phyloP scores from a whole-genome alignment of 1,140 invertebrate species.

The Lasioglossum albipes region DNA sequence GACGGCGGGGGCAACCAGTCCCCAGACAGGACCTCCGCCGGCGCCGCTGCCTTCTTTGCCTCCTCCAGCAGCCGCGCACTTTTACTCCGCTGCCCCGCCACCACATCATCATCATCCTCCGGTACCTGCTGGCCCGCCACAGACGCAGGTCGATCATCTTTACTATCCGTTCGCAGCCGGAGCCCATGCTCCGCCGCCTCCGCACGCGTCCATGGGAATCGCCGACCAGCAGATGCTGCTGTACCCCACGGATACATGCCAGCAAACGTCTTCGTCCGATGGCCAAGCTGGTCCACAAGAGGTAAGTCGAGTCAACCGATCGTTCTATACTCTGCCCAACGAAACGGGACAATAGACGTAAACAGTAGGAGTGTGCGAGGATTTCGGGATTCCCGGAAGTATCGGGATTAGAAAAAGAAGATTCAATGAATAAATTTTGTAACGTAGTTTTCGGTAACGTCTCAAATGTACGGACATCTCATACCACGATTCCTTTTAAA shows the following conservation, averaged over 20 bases:
- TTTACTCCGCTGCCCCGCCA: slow-evolving; percentile 67
- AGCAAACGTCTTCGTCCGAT: slow-evolving; percentile 68
- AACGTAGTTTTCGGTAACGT: no score
- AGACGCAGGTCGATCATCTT: slow-evolving; percentile 73
- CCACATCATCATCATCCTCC: slow-evolving; percentile 72
- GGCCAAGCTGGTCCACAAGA: slow-evolving; percentile 69
- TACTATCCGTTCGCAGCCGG: slow-evolving; percentile 73
- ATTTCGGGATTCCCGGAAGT: no score
- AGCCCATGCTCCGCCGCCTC: slow-evolving; percentile 65
- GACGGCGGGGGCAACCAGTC: slow-evolving; percentile 69
- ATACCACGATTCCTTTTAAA: no score
- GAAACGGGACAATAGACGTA: no score
- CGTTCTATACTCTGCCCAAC: no score
- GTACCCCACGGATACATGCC: slow-evolving; percentile 72
- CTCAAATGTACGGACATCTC: no score
- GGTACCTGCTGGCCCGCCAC: slow-evolving; percentile 61
- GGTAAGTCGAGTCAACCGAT: slow-evolving; percentile 58
- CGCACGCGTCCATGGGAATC: slow-evolving; percentile 72
- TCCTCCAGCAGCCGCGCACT: slow-evolving; percentile 69
- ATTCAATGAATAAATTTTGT: no score
- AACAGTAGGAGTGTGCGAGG: no score
- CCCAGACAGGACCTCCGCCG: slow-evolving; percentile 62
- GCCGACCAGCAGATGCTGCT: slow-evolving; percentile 75
- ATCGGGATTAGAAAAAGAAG: no score
- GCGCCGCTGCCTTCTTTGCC: slow-evolving; percentile 61